Conservation (phyloP, 2,113 vertebrate species). For the Tympanuchus pallidicinctus region DNA sequence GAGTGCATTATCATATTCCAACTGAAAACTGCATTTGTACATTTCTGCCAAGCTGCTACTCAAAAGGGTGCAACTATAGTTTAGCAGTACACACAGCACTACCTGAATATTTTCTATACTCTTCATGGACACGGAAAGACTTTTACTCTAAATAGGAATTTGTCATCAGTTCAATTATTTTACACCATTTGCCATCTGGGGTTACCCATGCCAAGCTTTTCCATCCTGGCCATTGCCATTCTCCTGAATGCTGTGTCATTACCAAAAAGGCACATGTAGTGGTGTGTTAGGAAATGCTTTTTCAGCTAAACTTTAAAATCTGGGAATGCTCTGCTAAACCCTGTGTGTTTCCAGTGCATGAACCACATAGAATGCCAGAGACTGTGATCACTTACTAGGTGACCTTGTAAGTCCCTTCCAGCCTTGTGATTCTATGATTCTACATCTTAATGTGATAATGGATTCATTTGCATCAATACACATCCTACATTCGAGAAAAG, state of each 20-base stretch:
- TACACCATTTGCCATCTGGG: neutral
- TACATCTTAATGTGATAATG: neutral
- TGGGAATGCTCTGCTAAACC: neutral
- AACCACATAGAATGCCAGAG: neutral
- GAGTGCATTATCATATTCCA: neutral
- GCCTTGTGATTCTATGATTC: too few relatives aligned
- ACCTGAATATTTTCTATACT: slow-evolving; percentile 19
- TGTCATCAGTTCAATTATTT: neutral
- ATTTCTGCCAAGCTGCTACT: neutral
- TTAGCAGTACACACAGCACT: slow-evolving; percentile 17
- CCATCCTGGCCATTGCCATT: neutral
- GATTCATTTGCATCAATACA: neutral
- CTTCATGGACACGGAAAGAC: slow-evolving; percentile 55
- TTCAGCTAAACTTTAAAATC: neutral
- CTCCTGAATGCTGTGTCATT: neutral
- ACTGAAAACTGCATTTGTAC: slow-evolving; percentile 20
- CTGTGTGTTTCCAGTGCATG: neutral
- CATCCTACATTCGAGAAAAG: neutral
- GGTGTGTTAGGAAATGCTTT: neutral
- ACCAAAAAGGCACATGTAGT: neutral
- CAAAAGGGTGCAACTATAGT: slow-evolving; percentile 40
- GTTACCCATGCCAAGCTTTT: neutral
- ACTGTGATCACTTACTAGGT: neutral
- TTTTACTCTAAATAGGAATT: neutral
- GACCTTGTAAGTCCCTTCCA: too few relatives aligned